These are phyloP conservation scores for Drosophila maculinotata DNA, from an alignment of 2,888 invertebrate species.

Conservation along the genomic window DNA sequence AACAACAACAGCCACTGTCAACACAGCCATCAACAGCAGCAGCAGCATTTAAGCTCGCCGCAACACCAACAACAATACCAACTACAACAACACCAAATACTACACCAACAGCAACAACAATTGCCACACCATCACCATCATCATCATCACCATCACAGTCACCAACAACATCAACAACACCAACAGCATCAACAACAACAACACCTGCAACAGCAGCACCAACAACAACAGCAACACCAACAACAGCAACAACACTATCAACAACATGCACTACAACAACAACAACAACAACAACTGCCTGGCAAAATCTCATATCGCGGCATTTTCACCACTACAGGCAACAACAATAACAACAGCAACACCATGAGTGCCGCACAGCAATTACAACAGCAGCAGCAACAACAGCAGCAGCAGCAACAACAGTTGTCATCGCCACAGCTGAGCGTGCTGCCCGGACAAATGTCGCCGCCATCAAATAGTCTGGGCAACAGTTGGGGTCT, in stretches of 20 bases:
- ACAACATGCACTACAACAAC: slow-evolving; percentile 80
- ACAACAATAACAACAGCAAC: slow-evolving; percentile 85
- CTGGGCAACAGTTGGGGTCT: slow-evolving; percentile 91
- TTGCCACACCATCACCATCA: slow-evolving; percentile 63
- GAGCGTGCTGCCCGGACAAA: slow-evolving; percentile 84
- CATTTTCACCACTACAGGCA: slow-evolving; percentile 90
- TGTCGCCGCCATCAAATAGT: slow-evolving; percentile 87
- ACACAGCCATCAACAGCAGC: slow-evolving; percentile 74
- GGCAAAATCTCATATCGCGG: slow-evolving; percentile 88
- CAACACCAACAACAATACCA: slow-evolving; percentile 77
- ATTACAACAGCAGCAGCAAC: slow-evolving; percentile 51
- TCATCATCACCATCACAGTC: slow-evolving; percentile 62
- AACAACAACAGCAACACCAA: slow-evolving; percentile 75
- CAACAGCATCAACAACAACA: slow-evolving; percentile 78
- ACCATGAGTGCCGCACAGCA: slow-evolving; percentile 69
- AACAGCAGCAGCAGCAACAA: slow-evolving; percentile 70
- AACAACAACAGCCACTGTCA: slow-evolving; percentile 71
- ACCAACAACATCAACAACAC: slow-evolving; percentile 68
- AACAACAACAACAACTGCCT: slow-evolving; percentile 84
- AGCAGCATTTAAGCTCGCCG: slow-evolving; percentile 75
- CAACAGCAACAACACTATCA: slow-evolving; percentile 83
- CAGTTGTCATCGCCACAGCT: slow-evolving; percentile 84
- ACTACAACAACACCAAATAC: slow-evolving; percentile 84
- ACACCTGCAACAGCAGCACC: slow-evolving; percentile 76
- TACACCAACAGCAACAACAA: slow-evolving; percentile 79